Evolutionary conservation across 1,140 invertebrate species (phyloP), one percentile per base, ranked within the genome.

Genomic region (Portunus trituberculatus): DNA sequence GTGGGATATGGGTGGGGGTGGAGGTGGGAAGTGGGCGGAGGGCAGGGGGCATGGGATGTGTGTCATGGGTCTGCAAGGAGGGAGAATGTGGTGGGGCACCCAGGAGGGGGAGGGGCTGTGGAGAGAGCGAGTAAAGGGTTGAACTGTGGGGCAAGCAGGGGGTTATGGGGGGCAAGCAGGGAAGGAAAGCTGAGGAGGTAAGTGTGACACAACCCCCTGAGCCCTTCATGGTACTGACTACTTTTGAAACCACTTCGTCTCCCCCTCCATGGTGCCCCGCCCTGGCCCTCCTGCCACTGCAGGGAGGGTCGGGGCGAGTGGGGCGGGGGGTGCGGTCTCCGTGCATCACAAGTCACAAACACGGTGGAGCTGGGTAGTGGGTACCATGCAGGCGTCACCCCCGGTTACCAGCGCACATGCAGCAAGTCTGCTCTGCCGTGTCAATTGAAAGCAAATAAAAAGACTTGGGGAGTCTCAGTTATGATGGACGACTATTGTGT

Each of bases 401-500:
- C 93, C 95, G 91, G 95, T 96, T 94, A 95, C 93, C 95, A 94
- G 95, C 95, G 93, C 83, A 94, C 95, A 96, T 96, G 95, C 95
- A 96, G 95, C 95, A 96, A 94, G 93, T 96, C 93, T 94, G 95
- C 95, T 96, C 95, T 96, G 95, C 95, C 89, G 93, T 94, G 93
- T 96, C 93, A 87, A 95, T 96, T 93, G 91, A 93, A 95, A 93
- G 92, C 94, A 95, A 95, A 59, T 20, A 59, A 94, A 95, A 90
- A 95, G 95, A 93, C 95, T 93, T 95, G 86, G 94, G 59, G 87
- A 88, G 59, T 93, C 92, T 93, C 87, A 76, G 92, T 93, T 95
- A 95, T 67, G 94, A 94, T 92, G 92, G 91, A 96, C 90, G 92
- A 94, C 91, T 93, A 96, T 95, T 96, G 59, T 92, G 93, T 96